Base-by-base conservation (phyloP, 2,888 invertebrate species). In the Adelphocoris suturalis region DNA sequence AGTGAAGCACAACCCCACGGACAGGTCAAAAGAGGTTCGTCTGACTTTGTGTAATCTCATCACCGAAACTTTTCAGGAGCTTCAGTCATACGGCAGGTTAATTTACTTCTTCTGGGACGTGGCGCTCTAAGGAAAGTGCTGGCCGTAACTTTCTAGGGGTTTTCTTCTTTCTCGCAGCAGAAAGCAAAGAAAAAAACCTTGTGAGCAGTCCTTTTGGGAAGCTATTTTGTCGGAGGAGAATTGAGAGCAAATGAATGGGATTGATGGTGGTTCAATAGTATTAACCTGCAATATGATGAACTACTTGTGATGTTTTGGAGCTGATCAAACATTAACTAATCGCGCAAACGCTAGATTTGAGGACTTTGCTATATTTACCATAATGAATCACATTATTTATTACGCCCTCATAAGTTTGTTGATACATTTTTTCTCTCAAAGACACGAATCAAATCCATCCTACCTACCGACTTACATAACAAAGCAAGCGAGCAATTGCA, bases 41-140 rank as follows among this genome's bases (percentile, higher is more conserved):
- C 57, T 55, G 85, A 85, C 61, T 85, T 57, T 23, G 86, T 19
- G 86, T 86, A 86, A 86, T 86, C 86, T 27, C 86, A 86, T 86
- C 75, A 86, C 86, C 2, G 23, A 86, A 86, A 47, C 82, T 82
- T 82, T 86, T 47, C 75, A 46, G 27, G 48, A 52, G 48, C 52
- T 52, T 82, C 86, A 86, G 52, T 86, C 86, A 86, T 86, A 86
- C 75, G 68, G 68, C 55, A 48, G 86, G 86, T 75, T 86, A 86
- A 86, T 86, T 86, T 86, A 68, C 85, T 85, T 85, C 75, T 86
- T 86, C 75, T 52, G 86, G 75, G 86, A 86, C 86, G 86, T 86
- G 86, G 86, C 12, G n/a, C 23, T 75, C 75, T 37, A 78, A 78
- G 37, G 61, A 75, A 86, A 86, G 68, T 85, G 85, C 85, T 57